Percentiles rank a stretch among this genome's conserved stretches.
Evolutionary conservation across 2,888 invertebrate species (phyloP).

Genomic region (Drosophila buzzatii): DNA sequence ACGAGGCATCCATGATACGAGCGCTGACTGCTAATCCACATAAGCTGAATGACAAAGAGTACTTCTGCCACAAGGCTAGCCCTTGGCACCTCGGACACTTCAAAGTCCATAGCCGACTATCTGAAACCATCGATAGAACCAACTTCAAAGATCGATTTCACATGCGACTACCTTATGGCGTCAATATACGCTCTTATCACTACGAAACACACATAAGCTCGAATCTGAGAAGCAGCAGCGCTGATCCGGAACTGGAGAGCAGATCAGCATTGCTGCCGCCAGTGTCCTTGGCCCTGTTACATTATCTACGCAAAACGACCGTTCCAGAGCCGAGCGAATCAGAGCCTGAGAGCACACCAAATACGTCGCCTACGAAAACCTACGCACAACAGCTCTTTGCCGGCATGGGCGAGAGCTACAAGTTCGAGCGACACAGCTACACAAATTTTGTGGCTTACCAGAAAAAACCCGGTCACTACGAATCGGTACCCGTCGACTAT

Average conservation of each 20-base stretch:
- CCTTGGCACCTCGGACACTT: neutral
- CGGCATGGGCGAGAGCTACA: conserved; percentile 14
- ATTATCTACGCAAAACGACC: neutral
- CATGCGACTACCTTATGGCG: neutral
- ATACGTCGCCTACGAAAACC: neutral
- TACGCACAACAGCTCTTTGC: neutral
- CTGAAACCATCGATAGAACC: neutral
- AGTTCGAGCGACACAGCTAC: conserved; percentile 38
- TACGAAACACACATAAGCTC: neutral
- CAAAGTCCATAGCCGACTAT: neutral
- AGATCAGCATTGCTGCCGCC: conserved; percentile 10
- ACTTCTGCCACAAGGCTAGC: conserved; percentile 13
- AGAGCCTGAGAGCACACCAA: neutral
- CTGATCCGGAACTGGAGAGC: neutral
- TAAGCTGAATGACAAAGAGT: conserved; percentile 5
- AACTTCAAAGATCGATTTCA: neutral
- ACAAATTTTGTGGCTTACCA: conserved; percentile 28
- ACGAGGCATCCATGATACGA: neutral
- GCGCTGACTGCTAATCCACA: conserved; percentile 33
- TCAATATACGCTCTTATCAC: conserved; percentile 1
- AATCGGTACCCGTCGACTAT: conserved; percentile 14
- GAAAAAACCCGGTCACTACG: conserved; percentile 15
- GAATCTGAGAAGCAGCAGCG: neutral
- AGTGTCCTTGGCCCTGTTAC: conserved; percentile 7
- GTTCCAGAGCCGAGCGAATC: neutral